Evolutionary conservation across 2,888 invertebrate genomes (phyloP), one percentile per base, ranked within the genome.

Genomic region (Orchesellides sinensis): DNA sequence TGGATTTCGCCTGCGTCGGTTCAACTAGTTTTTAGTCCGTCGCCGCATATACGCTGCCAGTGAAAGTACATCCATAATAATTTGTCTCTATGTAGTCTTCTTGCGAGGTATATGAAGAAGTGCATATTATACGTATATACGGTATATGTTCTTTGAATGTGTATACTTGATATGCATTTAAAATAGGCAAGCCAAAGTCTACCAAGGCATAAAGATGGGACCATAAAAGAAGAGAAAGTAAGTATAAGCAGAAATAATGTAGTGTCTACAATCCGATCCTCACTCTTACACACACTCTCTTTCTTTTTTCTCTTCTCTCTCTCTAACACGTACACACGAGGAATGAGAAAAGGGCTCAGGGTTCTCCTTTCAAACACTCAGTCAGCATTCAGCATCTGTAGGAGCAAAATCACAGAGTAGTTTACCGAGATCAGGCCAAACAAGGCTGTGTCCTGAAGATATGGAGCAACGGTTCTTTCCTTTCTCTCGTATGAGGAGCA

Each of bases 1-100:
- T 83, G 83, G 70, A 83, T 77, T 77, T 72, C 83, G 83, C 83
- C 83, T 83, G 83, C 83, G 83, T 78, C 83, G 77, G 77, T 70
- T 83, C 70, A 66, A 65, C 75, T 75, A 75, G 66, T 68, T 68
- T 77, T 68, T 56, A 54, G 68, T 68, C 40, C 61, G 77, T 68
- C 69, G 68, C 69, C 69, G 61, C 74, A 75, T 45, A 52, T 27
- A 61, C 47, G 35, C 35, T 32, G 19, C 17, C 21, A 56, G 4
- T n/a, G 49, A 10, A 17, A 49, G 21, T 21, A 12, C 19, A 52
- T 10, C 2, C 40, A 40, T 8, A 8, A 14, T 14, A 10, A 32
- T 32, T 5, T 8, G 10, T 40, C 14, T 8, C 40, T 12, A 35
- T 6, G 10, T 40, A 40, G 32, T 6, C 32, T 32, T 40, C 10